These are phyloP conservation scores for Ganaspis sp. DNA, from an alignment of 1,140 invertebrate species.

Conservation along the genomic window DNA sequence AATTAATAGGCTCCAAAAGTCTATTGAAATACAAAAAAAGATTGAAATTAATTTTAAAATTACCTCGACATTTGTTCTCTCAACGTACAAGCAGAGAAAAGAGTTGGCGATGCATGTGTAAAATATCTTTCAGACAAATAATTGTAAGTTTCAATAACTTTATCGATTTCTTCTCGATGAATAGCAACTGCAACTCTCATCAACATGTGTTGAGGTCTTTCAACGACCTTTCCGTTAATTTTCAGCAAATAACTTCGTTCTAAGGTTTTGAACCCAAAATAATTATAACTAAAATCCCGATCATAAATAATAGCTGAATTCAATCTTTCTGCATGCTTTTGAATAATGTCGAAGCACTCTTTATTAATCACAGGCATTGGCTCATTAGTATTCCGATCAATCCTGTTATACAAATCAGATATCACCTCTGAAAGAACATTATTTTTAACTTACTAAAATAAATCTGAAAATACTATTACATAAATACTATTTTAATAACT, in stretches of 20 bases:
- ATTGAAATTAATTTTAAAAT: neutral
- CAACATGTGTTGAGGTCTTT: conserved; percentile 98
- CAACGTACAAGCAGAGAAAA: conserved; percentile 96
- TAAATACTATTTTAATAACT: conserved; percentile 46
- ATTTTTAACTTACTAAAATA: neutral
- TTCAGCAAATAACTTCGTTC: conserved; percentile 97
- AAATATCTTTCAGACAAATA: conserved; percentile 97
- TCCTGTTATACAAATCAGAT: conserved; percentile 87
- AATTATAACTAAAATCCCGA: conserved; percentile 97
- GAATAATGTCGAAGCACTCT: conserved; percentile 88
- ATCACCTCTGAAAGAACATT: conserved; percentile 88
- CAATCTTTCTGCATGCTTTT: conserved; percentile 90
- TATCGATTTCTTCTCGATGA: conserved; percentile 94
- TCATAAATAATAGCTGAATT: conserved; percentile 99
- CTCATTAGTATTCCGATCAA: conserved; percentile 84
- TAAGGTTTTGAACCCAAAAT: conserved; percentile 99
- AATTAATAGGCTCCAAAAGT: conserved; percentile 20
- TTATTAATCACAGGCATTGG: conserved; percentile 91
- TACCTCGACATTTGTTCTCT: conserved; percentile 93
- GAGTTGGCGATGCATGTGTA: conserved; percentile 97
- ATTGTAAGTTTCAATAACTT: conserved; percentile 98
- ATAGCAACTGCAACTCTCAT: conserved; percentile 99
- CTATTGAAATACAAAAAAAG: neutral
- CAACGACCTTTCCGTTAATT: conserved; percentile 95
- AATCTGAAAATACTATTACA: neutral